A percentile compares a stretch with the other conserved stretches of the same genome.
phyloP scores from a whole-genome alignment of 92 coral and sea anemone species.

The Phenganax subtilis region DNA sequence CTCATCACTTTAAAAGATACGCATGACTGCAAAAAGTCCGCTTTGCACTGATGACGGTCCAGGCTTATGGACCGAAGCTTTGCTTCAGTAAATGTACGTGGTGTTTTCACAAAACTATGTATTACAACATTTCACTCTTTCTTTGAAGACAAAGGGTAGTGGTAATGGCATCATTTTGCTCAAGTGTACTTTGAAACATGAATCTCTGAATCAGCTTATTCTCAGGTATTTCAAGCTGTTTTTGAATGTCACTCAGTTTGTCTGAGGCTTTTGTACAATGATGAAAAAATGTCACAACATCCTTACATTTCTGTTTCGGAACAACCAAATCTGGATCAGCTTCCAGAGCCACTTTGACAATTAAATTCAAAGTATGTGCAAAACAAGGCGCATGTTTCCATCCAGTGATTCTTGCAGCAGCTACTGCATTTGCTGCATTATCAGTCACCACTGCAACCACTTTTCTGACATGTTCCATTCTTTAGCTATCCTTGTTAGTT shows the following conservation, averaged over 20 bases:
- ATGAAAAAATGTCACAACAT: slow-evolving; percentile 17
- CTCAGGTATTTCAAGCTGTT: too few species aligned
- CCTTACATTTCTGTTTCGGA: slow-evolving; percentile 12
- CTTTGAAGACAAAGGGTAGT: neutral
- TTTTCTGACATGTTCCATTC: slow-evolving; percentile 36
- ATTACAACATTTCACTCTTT: slow-evolving; percentile 8
- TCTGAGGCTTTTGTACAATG: slow-evolving; percentile 40
- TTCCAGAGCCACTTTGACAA: slow-evolving; percentile 27
- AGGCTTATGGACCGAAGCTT: too few species aligned
- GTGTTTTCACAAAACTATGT: too few species aligned
- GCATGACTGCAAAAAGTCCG: too few species aligned
- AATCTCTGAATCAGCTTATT: too few species aligned
- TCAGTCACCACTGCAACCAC: slow-evolving; percentile 39
- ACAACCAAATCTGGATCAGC: slow-evolving; percentile 30
- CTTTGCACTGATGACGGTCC: too few species aligned
- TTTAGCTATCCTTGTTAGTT: slow-evolving; percentile 28
- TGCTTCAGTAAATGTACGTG: too few species aligned
- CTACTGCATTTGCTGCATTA: slow-evolving; percentile 32
- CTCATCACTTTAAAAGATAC: neutral
- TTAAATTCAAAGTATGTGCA: slow-evolving; percentile 22
- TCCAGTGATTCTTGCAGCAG: slow-evolving; percentile 28
- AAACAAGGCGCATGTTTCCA: slow-evolving; percentile 42
- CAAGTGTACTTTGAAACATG: neutral
- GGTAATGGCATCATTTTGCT: slow-evolving; percentile 42
- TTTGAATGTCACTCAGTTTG: neutral